Base-by-base conservation (phyloP, 2,113 vertebrate genomes). In the Pseudopodoces humilis region DNA sequence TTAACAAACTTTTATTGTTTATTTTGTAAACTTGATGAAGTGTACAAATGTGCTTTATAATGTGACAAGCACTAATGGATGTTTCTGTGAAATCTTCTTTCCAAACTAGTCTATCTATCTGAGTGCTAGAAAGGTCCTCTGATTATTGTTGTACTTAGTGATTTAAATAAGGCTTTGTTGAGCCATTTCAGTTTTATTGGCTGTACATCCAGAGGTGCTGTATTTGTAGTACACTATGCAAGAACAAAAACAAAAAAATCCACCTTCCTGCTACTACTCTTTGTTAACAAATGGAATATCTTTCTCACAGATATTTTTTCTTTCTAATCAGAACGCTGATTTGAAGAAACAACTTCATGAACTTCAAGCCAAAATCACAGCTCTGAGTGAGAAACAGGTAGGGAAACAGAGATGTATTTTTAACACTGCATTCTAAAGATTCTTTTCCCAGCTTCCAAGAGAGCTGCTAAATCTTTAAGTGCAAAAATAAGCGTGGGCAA, bases 281-380 rank as follows among this genome's bases (percentile, higher is more conserved):
- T 7, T 92, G 83, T 98, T 98, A 98, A 98, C 96, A 97, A 97
- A 94, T 92, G 96, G 97, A 98, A 97, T 98, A 96, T 98, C 97
- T 98, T 97, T 96, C 97, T 98, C 97, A 98, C 97, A 97, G 97
- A 98, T 98, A 96, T 98, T 98, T 92, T 97, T 97, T 96, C 93
- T 97, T 95, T 98, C 97, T 97, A 97, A 98, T 97, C 97, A 99
- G 99, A 99, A 99, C 16, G 99, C 99, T 98, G 99, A 99, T 98
- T 98, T 99, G 98, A 99, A 99, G 98, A 99, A 99, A 98, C 99
- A 99, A 92, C 99, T 99, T 97, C 99, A 99, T 93, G 99, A 99
- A 98, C 99, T 99, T 92, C 99, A 99, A 98, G 99, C 99, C 91
- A 99, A 99, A 98, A 99, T 99, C 98, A 99, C 99, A 93, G 98